Percentiles rank a stretch among this genome's conserved stretches.
phyloP scores from a whole-genome alignment of 2,888 invertebrate genomes.

The Stenodera caucasica region DNA sequence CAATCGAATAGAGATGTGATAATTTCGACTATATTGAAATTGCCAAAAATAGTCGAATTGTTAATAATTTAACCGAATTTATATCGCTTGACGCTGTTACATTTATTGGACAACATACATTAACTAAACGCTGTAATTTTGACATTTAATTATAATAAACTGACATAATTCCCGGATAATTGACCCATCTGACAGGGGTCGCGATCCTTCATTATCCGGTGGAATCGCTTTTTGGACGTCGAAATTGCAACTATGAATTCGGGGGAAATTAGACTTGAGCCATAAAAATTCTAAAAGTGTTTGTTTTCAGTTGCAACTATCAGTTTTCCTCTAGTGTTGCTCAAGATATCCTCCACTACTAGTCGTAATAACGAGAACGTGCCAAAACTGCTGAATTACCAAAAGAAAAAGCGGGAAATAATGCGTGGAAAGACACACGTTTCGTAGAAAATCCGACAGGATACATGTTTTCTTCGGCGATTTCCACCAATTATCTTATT shows the following conservation, averaged over 20 bases:
- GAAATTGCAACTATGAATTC: background rate
- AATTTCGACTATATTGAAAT: background rate
- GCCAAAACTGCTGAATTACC: conserved; percentile 36
- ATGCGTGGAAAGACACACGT: conserved; percentile 27
- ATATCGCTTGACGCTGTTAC: background rate
- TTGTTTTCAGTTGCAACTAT: conserved; percentile 33
- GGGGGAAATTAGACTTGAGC: background rate
- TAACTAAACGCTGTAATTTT: conserved; percentile 10
- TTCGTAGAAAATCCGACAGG: conserved; percentile 20
- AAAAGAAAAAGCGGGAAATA: conserved; percentile 35
- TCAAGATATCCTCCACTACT: conserved; percentile 22
- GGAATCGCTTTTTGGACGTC: background rate
- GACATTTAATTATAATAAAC: conserved; percentile 5
- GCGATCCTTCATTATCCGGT: background rate
- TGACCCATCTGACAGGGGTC: background rate
- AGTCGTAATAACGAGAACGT: conserved; percentile 41
- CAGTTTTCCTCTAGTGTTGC: conserved; percentile 29
- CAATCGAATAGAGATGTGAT: background rate
- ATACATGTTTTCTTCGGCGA: conserved; percentile 31
- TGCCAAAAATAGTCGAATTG: no score
- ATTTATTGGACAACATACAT: conserved; percentile 11
- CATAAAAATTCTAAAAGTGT: conserved; percentile 34
- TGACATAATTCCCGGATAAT: background rate
- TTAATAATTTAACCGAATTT: background rate
- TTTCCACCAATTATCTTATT: no score